These are phyloP conservation scores for Xiphorhynchus erythropygius DNA, from an alignment of 2,797 vertebrate species.

Conservation along the genomic window DNA sequence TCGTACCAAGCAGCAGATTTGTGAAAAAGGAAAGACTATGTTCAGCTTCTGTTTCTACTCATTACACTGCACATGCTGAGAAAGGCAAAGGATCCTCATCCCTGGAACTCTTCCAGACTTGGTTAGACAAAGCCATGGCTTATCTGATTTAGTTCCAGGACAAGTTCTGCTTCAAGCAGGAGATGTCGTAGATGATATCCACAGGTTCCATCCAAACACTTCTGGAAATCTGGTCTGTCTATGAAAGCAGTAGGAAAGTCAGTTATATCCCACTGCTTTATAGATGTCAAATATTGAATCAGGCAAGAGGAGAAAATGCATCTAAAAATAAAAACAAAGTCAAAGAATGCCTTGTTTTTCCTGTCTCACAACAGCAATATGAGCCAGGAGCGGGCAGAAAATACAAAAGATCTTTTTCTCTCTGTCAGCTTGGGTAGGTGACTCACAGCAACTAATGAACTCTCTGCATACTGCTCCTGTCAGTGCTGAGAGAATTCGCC, in stretches of 20 bases:
- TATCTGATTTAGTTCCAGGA: background rate
- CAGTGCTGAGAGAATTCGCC: background rate
- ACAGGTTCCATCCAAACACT: background rate
- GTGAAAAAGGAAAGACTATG: background rate
- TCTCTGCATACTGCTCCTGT: background rate
- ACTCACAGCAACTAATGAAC: conserved; percentile 36
- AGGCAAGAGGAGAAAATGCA: background rate
- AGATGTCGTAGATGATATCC: background rate
- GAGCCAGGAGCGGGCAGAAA: conserved; percentile 32
- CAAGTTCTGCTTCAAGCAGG: background rate
- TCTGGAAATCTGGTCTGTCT: background rate
- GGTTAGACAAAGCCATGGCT: background rate
- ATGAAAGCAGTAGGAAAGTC: background rate
- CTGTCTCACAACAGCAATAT: conserved; percentile 10
- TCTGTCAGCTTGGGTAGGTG: conserved; percentile 12
- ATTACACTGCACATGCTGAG: background rate
- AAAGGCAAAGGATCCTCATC: background rate
- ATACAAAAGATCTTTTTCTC: conserved; percentile 26
- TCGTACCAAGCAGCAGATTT: background rate
- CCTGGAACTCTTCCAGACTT: background rate
- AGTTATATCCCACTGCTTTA: background rate
- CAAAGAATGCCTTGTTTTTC: conserved; percentile 39
- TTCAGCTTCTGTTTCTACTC: background rate
- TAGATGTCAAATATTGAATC: background rate
- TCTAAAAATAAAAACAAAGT: conserved; percentile 44